phyloP scores from a whole-genome alignment of 2,797 vertebrate genomes.

The Petrocephalus schoutedeni region DNA sequence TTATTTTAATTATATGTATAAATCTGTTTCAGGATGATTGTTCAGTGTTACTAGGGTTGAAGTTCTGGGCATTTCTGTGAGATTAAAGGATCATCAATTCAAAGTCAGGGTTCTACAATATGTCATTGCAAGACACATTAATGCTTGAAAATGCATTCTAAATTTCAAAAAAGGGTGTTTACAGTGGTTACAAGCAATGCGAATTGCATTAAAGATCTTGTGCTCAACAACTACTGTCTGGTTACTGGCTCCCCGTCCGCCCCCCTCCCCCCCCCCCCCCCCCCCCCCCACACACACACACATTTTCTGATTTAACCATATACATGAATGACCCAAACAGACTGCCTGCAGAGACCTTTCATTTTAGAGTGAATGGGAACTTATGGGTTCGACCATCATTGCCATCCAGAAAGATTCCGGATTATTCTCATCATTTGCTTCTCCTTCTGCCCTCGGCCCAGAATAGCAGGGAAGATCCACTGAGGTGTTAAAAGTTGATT shows the following conservation, averaged over 20 bases:
- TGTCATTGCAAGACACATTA: neutral
- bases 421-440: constrained; percentile 28
- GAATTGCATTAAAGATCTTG: constrained; percentile 5
- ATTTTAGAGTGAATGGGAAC: constrained; percentile 26
- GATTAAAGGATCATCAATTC: neutral
- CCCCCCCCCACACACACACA: neutral
- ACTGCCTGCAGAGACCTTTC: neutral
- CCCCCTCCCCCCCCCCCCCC: no score
- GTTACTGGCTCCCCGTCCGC: neutral
- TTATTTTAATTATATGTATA: neutral
- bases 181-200: neutral
- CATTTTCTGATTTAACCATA: neutral
- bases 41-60: neutral
- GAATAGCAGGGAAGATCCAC: constrained; percentile 48
- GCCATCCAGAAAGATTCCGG: constrained; percentile 29
- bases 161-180: neutral
- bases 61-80: neutral
- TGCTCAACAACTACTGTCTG: neutral
- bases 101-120: neutral
- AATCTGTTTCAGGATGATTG: neutral
- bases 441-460: constrained; percentile 27
- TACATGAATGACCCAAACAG: constrained; percentile 8
- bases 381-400: neutral
- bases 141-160: neutral
- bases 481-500: constrained; percentile 77